Evolutionary conservation across 2,797 vertebrate species (phyloP).

Genomic region (Sternotherus odoratus): DNA sequence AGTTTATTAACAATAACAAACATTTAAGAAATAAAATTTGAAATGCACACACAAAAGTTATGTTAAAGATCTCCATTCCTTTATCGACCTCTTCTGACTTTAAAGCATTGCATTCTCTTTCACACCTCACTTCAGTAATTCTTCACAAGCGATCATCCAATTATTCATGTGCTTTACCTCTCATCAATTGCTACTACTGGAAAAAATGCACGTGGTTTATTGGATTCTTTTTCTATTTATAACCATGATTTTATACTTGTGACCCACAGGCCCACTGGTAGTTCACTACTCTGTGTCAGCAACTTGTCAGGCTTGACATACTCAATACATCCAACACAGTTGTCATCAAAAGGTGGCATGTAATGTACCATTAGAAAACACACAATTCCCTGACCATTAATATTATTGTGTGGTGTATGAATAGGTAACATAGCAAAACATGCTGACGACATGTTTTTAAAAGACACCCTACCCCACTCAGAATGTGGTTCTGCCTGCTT

Average conservation of each 20-base stretch:
- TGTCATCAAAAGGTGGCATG: background rate
- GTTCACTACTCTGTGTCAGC: background rate
- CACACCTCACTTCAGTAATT: background rate
- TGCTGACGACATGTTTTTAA: background rate
- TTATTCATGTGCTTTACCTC: background rate
- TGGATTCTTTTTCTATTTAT: background rate
- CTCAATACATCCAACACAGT: too few relatives aligned
- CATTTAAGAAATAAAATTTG: background rate
- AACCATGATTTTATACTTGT: background rate
- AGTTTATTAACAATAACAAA: background rate
- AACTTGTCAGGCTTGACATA: background rate
- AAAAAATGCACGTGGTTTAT: fast-evolving
- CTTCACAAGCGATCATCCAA: background rate
- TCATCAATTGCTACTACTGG: fast-evolving
- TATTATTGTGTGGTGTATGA: background rate
- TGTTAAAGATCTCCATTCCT: background rate
- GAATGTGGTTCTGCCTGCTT: background rate
- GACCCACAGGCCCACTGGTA: background rate
- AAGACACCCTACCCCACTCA: background rate
- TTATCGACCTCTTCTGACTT: background rate
- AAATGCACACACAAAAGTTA: background rate
- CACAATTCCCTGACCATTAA: background rate
- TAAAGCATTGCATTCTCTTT: background rate
- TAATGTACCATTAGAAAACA: background rate
- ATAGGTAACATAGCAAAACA: background rate